Base-by-base conservation (phyloP, 2,888 invertebrate genomes). In the Phymatocera aterrima region DNA sequence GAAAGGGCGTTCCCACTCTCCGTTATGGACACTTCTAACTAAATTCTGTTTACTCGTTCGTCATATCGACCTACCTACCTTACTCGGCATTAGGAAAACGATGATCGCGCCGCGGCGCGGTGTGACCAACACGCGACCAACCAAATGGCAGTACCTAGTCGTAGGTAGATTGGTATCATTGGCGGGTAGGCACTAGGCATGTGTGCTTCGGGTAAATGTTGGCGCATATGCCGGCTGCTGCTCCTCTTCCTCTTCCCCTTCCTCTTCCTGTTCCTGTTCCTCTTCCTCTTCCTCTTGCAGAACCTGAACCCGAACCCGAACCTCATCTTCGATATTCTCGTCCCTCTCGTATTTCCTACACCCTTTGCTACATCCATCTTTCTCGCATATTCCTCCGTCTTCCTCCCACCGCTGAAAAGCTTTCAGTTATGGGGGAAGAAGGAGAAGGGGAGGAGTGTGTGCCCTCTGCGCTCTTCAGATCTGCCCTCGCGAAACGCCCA, bases 151-250 rank as follows among this genome's bases (percentile, higher is more conserved):
- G 21, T 54, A 15, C 8, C n/a, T n/a, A n/a, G n/a, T n/a, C n/a
- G n/a, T n/a, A n/a, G n/a, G n/a, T n/a, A 24, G 18, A 4, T 51
- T 12, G 61, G 61, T 64, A 64, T 64, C 61, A 64, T 34, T 64
- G 18, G 21, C n/a, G n/a, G n/a, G n/a, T n/a, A n/a, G n/a, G n/a
- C n/a, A n/a, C n/a, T n/a, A n/a, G 68, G 24, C 10, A 68, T 21
- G 72, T 51, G 54, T 51, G 34, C 72, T 18, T 72, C 34, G 54
- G 72, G 51, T 21, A 72, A 72, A 72, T 51, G 48, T 31, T 51
- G 72, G 15, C 48, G 34, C 51, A 31, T 72, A 72, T 72, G 51
- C 72, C 31, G 54, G 51, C 51, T 57, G 57, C 2, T 51, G 28
- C 54, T 24, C 21, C 54, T 54, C 3, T 18, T 48, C 5, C 51